These are phyloP conservation scores for Synanthedon tipuliformis DNA, from an alignment of 2,888 invertebrate genomes.

Conservation along the genomic window DNA sequence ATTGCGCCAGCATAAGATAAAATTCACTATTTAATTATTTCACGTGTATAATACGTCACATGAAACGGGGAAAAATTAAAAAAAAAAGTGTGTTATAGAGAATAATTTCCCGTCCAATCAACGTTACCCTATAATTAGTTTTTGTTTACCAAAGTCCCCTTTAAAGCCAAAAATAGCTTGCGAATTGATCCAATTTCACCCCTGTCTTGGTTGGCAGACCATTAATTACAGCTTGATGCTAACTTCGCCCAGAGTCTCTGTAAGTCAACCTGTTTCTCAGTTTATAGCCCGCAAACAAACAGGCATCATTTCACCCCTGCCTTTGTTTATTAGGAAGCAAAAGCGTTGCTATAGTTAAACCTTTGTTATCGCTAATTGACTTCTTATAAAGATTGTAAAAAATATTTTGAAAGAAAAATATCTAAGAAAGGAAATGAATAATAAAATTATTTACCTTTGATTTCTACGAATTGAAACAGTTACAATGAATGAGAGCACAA, in stretches of 20 bases:
- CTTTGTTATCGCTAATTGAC: slow-evolving; percentile 38
- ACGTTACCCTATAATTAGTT: slow-evolving; percentile 29
- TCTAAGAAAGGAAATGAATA: too few species aligned
- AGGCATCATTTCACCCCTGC: slow-evolving; percentile 46
- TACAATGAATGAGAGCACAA: too few species aligned
- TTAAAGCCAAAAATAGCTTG: slow-evolving; percentile 45
- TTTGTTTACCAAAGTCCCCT: slow-evolving; percentile 27
- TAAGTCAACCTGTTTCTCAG: slow-evolving; percentile 32
- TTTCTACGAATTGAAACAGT: too few species aligned
- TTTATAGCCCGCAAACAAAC: slow-evolving; percentile 65
- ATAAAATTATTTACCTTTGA: too few species aligned
- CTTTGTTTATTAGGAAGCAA: neutral
- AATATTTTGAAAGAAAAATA: too few species aligned
- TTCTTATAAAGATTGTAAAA: slow-evolving; percentile 9
- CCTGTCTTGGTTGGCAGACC: slow-evolving; percentile 42
- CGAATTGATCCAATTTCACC: slow-evolving; percentile 65
- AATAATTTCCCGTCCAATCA: slow-evolving; percentile 25
- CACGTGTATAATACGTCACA: too few species aligned
- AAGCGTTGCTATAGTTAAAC: slow-evolving; percentile 22
- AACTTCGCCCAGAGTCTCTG: slow-evolving; percentile 26
- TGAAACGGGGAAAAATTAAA: neutral
- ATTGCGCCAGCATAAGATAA: too few species aligned
- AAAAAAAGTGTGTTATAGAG: slow-evolving; percentile 8
- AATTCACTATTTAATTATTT: too few species aligned
- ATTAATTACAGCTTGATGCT: slow-evolving; percentile 60